Percentiles rank a stretch among this genome's conserved stretches.
phyloP scores from a whole-genome alignment of 1,140 invertebrate genomes.

The Metaphire vulgaris region DNA sequence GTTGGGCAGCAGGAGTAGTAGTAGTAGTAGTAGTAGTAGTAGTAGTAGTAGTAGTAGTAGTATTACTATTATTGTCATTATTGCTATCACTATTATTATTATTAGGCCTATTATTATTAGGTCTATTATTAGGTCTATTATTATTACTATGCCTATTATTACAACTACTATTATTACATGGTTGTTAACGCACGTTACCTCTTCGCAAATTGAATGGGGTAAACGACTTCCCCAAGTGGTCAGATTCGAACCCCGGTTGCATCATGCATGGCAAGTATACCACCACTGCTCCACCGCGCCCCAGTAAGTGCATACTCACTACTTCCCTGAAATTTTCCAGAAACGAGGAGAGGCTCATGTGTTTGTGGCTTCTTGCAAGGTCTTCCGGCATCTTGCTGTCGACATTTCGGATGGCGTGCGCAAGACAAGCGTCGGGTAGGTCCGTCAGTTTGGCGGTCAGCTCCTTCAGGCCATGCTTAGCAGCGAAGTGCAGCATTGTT shows the following conservation, averaged over 20 bases:
- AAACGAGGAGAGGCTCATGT: conserved; percentile 1
- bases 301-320: no score
- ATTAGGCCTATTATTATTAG: not conserved
- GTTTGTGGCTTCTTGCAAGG: conserved; percentile 5
- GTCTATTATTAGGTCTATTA: no score
- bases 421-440: not conserved
- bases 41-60: conserved; percentile 15
- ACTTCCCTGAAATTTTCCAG: no score
- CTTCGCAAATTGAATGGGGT: no score
- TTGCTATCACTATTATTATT: not conserved
- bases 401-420: conserved; percentile 4
- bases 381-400: not conserved
- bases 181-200: no score
- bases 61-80: conserved; percentile 1
- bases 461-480: conserved; percentile 14
- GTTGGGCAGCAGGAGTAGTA: conserved; percentile 5
- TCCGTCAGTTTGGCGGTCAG: conserved; percentile 3
- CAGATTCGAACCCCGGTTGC: no score
- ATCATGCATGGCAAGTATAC: no score
- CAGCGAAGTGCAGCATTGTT: conserved; percentile 14
- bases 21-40: conserved; percentile 14
- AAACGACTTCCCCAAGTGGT: no score
- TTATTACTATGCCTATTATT: no score
- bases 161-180: no score
- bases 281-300: no score